Evolutionary conservation across 2,113 vertebrate species (phyloP).

Genomic region (Albula glossodonta): DNA sequence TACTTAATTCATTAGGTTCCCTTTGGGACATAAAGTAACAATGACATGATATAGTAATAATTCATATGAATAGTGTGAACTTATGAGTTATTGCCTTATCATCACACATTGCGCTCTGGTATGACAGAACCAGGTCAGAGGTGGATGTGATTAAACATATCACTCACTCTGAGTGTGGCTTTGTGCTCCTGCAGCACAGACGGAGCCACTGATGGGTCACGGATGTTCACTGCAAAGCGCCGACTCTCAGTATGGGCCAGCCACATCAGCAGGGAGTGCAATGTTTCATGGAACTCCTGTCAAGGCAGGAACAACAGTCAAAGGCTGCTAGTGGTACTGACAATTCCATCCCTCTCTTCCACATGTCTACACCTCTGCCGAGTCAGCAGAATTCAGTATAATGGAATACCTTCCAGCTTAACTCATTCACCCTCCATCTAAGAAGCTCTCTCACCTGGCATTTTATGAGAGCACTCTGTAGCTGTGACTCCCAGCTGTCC

Average conservation of each 20-base stretch:
- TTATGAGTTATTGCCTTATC: too few species aligned
- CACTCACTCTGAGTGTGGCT: conserved; percentile 72
- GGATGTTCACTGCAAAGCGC: conserved; percentile 55
- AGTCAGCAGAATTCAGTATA: too few species aligned
- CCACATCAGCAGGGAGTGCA: conserved; percentile 81
- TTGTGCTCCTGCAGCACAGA: conserved; percentile 59
- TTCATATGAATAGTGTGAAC: too few species aligned
- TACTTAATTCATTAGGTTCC: too few species aligned
- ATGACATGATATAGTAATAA: too few species aligned
- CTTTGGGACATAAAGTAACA: too few species aligned
- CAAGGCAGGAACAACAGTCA: conserved; percentile 25
- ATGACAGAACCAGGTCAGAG: background rate
- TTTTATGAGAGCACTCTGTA: conserved; percentile 74
- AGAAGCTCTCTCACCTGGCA: conserved; percentile 78
- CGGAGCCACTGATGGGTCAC: conserved; percentile 48
- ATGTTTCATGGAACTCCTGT: conserved; percentile 87
- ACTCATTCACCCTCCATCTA: background rate
- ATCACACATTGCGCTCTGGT: background rate
- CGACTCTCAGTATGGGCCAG: conserved; percentile 73
- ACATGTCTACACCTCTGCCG: too few species aligned
- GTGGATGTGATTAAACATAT: background rate
- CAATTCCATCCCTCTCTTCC: background rate
- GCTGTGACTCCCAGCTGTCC: conserved; percentile 74
- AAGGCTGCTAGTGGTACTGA: background rate
- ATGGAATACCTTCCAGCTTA: background rate